Conservation (phyloP, 2,888 invertebrate genomes). For the Leistus spinibarbis region DNA sequence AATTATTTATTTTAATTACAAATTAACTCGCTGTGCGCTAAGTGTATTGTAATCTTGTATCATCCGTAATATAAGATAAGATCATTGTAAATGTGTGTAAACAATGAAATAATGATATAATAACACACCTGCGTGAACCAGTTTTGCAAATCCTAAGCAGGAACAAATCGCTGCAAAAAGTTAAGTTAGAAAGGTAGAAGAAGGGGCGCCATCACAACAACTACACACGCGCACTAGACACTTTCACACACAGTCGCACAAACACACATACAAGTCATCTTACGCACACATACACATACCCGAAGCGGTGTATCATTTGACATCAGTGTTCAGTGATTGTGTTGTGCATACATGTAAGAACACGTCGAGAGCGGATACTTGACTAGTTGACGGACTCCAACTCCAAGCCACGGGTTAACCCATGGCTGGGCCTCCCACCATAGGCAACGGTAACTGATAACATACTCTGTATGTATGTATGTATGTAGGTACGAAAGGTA, state of each 20-base stretch:
- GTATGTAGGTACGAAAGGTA: constrained; percentile 12
- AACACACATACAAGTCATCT: background rate
- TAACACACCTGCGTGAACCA: no score
- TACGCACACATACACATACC: background rate
- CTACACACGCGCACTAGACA: background rate
- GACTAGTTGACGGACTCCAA: constrained; percentile 1
- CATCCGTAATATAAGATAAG: background rate
- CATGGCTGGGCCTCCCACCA: constrained; percentile 34
- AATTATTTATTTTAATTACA: no score
- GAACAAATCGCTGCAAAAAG: constrained; percentile 2
- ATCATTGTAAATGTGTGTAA: background rate
- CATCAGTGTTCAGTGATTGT: background rate
- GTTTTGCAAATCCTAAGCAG: constrained; percentile 1
- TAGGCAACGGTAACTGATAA: constrained; percentile 30
- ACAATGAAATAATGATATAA: background rate
- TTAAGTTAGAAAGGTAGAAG: constrained; percentile 17
- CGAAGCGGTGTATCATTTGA: background rate
- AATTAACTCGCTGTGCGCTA: no score
- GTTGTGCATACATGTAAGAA: background rate
- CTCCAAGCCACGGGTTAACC: constrained; percentile 19
- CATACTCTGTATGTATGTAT: constrained; percentile 12
- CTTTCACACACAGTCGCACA: background rate
- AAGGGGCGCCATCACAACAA: background rate
- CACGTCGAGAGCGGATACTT: constrained; percentile 1
- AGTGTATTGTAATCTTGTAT: background rate